phyloP scores from a whole-genome alignment of 1,140 invertebrate genomes.

The Achatina immaculata region DNA sequence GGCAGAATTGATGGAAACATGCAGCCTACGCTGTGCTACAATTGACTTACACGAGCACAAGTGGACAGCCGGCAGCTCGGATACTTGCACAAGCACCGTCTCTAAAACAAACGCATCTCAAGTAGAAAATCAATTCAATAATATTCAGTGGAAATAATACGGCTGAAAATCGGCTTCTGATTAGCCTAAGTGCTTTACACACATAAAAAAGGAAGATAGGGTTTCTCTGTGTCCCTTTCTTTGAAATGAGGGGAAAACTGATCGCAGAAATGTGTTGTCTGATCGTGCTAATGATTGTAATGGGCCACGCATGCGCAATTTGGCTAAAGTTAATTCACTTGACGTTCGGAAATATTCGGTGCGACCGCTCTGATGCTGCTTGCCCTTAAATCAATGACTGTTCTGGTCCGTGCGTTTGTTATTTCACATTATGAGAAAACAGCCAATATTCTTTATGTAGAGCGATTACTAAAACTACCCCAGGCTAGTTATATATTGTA shows the following conservation, averaged over 20 bases:
- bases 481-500: too few species aligned
- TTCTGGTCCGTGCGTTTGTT: neutral
- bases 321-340: conserved; percentile 19
- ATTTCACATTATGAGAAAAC: too few species aligned
- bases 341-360: neutral
- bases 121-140: conserved; percentile 20
- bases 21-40: conserved; percentile 18
- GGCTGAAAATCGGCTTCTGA: conserved; percentile 5
- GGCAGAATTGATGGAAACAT: conserved; percentile 37
- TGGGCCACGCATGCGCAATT: neutral
- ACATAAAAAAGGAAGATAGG: neutral
- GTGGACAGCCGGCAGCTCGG: conserved; percentile 19
- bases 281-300: conserved; percentile 3
- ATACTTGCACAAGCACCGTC: neutral
- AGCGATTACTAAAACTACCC: too few species aligned
- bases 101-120: conserved; percentile 1
- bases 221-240: neutral
- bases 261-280: conserved; percentile 6
- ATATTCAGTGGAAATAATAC: neutral
- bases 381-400: neutral
- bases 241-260: neutral
- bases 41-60: conserved; percentile 35
- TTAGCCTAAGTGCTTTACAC: conserved; percentile 22
- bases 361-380: neutral
- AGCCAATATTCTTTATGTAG: too few species aligned